Base-by-base conservation (phyloP, 2,797 vertebrate genomes). In the Orestias chungarensis region DNA sequence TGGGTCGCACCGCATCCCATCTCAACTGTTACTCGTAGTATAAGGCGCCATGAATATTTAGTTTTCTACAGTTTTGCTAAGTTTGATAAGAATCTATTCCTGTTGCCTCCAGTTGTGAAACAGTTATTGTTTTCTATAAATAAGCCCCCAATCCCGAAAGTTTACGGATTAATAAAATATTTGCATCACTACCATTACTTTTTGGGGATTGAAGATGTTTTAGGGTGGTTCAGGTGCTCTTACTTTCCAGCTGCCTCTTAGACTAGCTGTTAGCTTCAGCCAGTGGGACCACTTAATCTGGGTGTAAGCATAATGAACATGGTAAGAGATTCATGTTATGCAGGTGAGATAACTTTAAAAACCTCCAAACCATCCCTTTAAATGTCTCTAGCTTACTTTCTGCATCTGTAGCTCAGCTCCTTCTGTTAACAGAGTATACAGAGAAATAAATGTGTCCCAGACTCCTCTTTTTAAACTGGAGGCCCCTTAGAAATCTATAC, bases 401-500 rank as follows among this genome's bases (percentile, higher is more conserved):
- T 76, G 55, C 74, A 64, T 75, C 76, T 80, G 46, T 65, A 61
- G 65, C 74, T 79, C 61, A 52, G 66, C 80, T 79, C 74, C 67
- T 73, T 86, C 81, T 86, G 81, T 68, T 78, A 86, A 82, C 84
- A 84, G 76, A 70, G 74, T 70, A 66, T 82, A 86, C 81, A 87
- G 75, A 84, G 76, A 72, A 82, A 78, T 75, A 86, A 92, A 88
- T 80, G 86, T 84, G 86, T 82, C 85, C 77, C 72, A 81, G 82
- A 81, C 86, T 71, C 88, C 82, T 82, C 78, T 66, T 81, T 62
- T 76, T 71, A 87, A 88, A 89, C 85, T 73, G 83, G 31, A 91
- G 81, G 76, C 84, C 87, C 88, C 86, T 92, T 89, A 88, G 90
- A 93, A 93, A 94, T 88, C 88, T 76, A 90, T 74, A 77, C 88